These are phyloP conservation scores for Sceloporus tristichus DNA, from an alignment of 2,113 vertebrate species.

Conservation along the genomic window DNA sequence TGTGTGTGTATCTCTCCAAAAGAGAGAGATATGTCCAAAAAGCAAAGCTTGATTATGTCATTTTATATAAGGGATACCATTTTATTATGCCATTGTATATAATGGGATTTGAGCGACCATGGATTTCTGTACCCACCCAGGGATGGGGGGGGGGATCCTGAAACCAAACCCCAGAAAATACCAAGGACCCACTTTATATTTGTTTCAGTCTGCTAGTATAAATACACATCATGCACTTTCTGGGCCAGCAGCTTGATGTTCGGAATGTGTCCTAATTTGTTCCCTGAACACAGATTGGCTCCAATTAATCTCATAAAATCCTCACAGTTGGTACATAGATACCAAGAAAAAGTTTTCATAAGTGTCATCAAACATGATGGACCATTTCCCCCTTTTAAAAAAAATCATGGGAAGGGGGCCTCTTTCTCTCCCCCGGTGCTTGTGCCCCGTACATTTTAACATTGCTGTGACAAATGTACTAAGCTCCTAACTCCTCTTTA, in stretches of 20 bases:
- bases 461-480: neutral
- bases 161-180: no score
- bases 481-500: neutral
- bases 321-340: neutral
- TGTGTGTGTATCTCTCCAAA: no score
- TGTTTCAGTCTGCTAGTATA: no score
- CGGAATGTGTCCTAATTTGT: neutral
- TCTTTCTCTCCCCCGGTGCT: constrained; percentile 60
- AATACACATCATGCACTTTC: no score
- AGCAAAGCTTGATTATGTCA: no score
- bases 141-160: no score
- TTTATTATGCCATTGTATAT: no score
- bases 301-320: neutral
- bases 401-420: neutral
- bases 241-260: neutral
- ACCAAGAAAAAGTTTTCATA: neutral
- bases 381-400: constrained; percentile 43
- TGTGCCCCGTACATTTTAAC: neutral
- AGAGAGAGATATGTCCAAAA: no score
- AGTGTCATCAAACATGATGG: neutral
- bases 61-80: no score
- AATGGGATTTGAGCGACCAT: no score
- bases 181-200: no score
- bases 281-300: neutral
- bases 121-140: no score